Conservation (phyloP, 2,797 vertebrate species). For the Ptychadena robeensis region DNA sequence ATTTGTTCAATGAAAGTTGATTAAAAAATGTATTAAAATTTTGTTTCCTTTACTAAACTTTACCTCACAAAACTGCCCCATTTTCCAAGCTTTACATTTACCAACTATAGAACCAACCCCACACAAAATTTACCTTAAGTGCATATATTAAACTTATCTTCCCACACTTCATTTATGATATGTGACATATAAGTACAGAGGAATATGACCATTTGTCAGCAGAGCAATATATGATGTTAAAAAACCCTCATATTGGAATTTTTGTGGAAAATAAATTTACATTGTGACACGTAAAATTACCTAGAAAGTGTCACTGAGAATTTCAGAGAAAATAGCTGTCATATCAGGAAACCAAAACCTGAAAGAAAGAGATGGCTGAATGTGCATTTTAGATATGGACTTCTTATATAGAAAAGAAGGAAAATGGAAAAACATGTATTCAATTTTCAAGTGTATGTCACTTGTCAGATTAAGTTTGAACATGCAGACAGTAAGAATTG, state of each 20-base stretch:
- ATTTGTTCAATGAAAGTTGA: too few relatives aligned
- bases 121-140: neutral
- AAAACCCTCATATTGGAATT: neutral
- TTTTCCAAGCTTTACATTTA: neutral
- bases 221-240: neutral
- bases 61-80: neutral
- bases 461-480: conserved; percentile 50
- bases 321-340: conserved; percentile 29
- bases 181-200: neutral
- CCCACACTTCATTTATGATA: neutral
- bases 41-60: too few relatives aligned
- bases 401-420: conserved; percentile 15
- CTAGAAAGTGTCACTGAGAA: conserved; percentile 15
- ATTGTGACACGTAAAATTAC: conserved; percentile 39
- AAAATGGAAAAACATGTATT: conserved; percentile 40
- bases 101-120: neutral
- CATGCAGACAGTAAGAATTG: conserved; percentile 10
- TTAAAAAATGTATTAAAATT: too few relatives aligned
- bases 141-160: neutral
- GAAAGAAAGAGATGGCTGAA: conserved; percentile 2
- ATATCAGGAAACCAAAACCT: conserved; percentile 31
- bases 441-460: conserved; percentile 46
- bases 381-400: conserved; percentile 21
- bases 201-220: neutral
- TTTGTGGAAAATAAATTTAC: conserved; percentile 27